Conservation (phyloP, 1,140 invertebrate species). For the Aleiodes sp. region DNA sequence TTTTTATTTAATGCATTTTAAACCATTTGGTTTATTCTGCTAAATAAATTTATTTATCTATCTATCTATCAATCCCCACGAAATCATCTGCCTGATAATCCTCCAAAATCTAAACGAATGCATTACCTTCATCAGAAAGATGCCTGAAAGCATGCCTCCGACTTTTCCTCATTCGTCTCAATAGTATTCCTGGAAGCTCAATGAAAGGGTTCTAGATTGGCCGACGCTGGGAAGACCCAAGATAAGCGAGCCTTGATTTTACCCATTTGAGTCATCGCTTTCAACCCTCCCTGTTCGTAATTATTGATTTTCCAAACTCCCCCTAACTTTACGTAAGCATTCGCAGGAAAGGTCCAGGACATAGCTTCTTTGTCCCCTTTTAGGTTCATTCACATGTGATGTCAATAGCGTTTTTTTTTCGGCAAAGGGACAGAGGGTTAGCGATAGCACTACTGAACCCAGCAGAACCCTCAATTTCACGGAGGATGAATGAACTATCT, state of each 20-base stretch:
- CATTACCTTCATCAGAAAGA: too few species aligned
- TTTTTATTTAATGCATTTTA: too few species aligned
- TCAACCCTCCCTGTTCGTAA: constrained; percentile 59
- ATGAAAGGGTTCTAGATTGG: constrained; percentile 17
- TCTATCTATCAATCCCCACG: too few species aligned
- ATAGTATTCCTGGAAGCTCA: neutral
- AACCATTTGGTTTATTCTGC: too few species aligned
- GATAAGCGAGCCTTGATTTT: constrained; percentile 60
- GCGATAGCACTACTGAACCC: too few species aligned
- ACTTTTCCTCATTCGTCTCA: neutral
- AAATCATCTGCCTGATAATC: too few species aligned
- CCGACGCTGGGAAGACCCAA: neutral
- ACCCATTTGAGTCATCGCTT: constrained; percentile 63
- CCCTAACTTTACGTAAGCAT: constrained; percentile 61
- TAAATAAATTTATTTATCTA: too few species aligned
- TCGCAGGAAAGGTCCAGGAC: constrained; percentile 37
- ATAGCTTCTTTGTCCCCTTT: constrained; percentile 58
- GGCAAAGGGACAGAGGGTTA: too few species aligned
- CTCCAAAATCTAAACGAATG: too few species aligned
- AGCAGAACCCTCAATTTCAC: too few species aligned
- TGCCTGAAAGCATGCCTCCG: too few species aligned
- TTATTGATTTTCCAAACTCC: constrained; percentile 65
- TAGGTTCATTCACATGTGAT: constrained; percentile 43
- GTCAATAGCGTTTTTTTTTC: neutral
- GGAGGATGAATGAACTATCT: too few species aligned